Conservation (phyloP, 2,888 invertebrate genomes). For the Eremobia ochroleuca region DNA sequence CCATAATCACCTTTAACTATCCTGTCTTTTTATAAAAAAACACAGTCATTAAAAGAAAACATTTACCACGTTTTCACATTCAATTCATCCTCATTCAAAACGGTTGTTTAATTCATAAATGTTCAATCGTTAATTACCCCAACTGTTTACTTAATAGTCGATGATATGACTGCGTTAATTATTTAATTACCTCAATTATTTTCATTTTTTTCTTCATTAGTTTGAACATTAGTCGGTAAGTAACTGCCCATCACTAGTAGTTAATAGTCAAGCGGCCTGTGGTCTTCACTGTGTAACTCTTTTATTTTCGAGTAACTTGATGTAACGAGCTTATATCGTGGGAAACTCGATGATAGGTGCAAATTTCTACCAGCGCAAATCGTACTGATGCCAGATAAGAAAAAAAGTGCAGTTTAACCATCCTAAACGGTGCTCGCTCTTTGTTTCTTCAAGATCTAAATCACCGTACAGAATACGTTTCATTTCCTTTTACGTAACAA, state of each 20-base stretch:
- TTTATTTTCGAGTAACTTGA: conserved; percentile 55
- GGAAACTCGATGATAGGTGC: conserved; percentile 77
- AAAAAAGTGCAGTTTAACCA: conserved; percentile 72
- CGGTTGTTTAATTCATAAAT: conserved; percentile 45
- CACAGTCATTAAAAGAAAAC: conserved; percentile 28
- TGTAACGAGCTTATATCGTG: conserved; percentile 63
- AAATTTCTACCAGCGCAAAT: conserved; percentile 80
- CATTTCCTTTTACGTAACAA: conserved; percentile 73
- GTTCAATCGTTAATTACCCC: conserved; percentile 46
- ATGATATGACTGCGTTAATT: conserved; percentile 38
- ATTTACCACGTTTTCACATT: conserved; percentile 23
- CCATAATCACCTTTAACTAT: conserved; percentile 22
- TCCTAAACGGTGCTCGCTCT: conserved; percentile 70
- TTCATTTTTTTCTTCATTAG: conserved; percentile 44
- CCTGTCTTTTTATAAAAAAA: conserved; percentile 20
- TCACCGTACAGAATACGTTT: conserved; percentile 69
- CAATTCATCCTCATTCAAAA: conserved; percentile 6
- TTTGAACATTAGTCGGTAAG: conserved; percentile 34
- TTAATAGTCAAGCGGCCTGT: conserved; percentile 50
- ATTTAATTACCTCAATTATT: conserved; percentile 48
- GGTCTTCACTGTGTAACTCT: conserved; percentile 42
- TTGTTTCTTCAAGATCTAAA: conserved; percentile 74
- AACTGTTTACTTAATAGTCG: conserved; percentile 49
- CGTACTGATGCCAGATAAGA: conserved; percentile 78
- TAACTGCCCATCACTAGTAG: conserved; percentile 53